Base-by-base conservation (phyloP, 1,140 invertebrate species). In the Samia ricini region DNA sequence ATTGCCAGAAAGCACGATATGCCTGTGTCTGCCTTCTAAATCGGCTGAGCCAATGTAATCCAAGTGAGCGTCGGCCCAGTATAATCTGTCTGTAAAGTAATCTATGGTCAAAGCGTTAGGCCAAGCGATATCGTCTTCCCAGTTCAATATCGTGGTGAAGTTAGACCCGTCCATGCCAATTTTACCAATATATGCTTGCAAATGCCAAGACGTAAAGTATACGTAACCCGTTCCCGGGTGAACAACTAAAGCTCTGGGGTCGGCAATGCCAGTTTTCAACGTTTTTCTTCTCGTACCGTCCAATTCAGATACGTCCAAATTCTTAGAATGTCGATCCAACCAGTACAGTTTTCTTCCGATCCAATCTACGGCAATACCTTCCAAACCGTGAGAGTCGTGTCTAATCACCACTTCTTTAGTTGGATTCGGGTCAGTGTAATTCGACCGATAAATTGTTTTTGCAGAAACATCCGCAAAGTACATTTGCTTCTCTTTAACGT, bases 301-400 rank as follows among this genome's bases (percentile, higher is more conserved):
- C 52, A 99, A 85, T 87, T 99, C 98, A 0, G 95, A 92, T 0
- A 99, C 97, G 83, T 99, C 96, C 59, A 99, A 87, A 80, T 98
- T 97, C 88, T 98, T 98, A 0, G 97, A 97, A 79, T 98, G 97
- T 56, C 98, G 92, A 81, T 99, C 98, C n/a, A 99, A 90, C 98
- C 98, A 99, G 80, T 99, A 99, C 0, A 99, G 88, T 85, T 99
- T 99, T 56, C 97, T 93, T 5, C 95, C 98, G 23, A 99, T 93
- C 99, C 99, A 99, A 87, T 99, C 99, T 4, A 99, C 93, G 0
- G 97, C 95, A 18, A 99, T 94, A n/a, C 98, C 98, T 92, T 99
- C 98, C 15, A 99, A 91, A 10, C 98, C 98, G 74, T 98, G 95
- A 19, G 98, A 97, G 73, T 99, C 97, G 75, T 99, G 97, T 54